Conservation (phyloP, 2,888 invertebrate genomes). For the Andrena minutula region DNA sequence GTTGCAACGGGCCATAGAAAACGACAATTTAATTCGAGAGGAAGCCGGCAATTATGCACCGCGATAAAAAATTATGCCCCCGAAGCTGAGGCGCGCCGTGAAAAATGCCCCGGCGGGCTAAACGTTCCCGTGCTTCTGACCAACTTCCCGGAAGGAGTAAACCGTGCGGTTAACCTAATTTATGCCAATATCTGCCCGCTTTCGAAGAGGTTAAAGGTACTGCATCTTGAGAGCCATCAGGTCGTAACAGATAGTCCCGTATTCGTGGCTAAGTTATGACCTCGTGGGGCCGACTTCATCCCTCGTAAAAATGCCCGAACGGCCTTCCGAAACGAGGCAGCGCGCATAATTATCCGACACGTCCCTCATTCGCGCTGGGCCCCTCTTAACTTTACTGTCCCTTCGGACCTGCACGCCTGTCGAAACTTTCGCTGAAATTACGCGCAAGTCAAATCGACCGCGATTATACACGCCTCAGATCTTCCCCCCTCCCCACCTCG, state of each 20-base stretch:
- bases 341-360: conserved; percentile 72
- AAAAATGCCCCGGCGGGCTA: conserved; percentile 54
- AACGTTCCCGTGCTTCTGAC: conserved; percentile 44
- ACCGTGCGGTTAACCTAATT: conserved; percentile 71
- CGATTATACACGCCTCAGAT: conserved; percentile 56
- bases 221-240: conserved; percentile 71
- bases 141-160: conserved; percentile 71
- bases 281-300: conserved; percentile 72
- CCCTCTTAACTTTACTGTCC: conserved; percentile 71
- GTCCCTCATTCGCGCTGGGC: conserved; percentile 66
- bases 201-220: conserved; percentile 70
- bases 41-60: conserved; percentile 32
- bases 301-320: conserved; percentile 73
- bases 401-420: conserved; percentile 54
- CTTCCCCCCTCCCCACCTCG: neutral
- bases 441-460: conserved; percentile 50
- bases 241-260: conserved; percentile 71
- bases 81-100: conserved; percentile 35
- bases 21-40: conserved; percentile 43
- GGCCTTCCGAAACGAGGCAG: conserved; percentile 72
- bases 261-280: conserved; percentile 74
- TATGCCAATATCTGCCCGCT: conserved; percentile 68
- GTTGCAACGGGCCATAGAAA: conserved; percentile 35
- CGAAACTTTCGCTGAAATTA: conserved; percentile 67
- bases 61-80: conserved; percentile 39